A percentile compares a stretch with the other conserved stretches of the same genome.
phyloP scores from a whole-genome alignment of 2,888 invertebrate genomes.

The Sialis lutaria region DNA sequence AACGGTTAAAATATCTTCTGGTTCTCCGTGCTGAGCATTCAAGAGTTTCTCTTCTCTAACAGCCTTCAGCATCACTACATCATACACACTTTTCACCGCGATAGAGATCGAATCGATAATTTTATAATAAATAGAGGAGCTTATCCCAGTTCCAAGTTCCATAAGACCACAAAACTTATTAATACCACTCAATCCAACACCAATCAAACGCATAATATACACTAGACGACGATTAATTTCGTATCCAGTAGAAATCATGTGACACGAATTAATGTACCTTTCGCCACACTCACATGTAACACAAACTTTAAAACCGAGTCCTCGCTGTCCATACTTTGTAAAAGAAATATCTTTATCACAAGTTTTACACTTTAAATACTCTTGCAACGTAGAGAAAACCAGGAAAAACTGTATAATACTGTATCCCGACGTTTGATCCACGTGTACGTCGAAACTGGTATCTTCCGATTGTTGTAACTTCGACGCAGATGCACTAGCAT shows the following conservation, averaged over 20 bases:
- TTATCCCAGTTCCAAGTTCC: constrained; percentile 10
- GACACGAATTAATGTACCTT: background rate
- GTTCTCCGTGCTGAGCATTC: background rate
- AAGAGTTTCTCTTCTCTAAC: constrained; percentile 2
- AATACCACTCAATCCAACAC: constrained; percentile 8
- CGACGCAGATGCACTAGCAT: too few relatives aligned
- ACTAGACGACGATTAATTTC: constrained; percentile 4
- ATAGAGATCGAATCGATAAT: background rate
- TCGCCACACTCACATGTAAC: background rate
- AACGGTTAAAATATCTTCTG: constrained; percentile 2
- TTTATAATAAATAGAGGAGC: constrained; percentile 1
- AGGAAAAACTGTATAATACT: background rate
- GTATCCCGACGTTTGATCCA: background rate
- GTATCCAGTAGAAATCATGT: background rate
- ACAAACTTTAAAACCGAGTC: background rate
- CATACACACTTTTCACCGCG: background rate
- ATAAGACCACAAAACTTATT: constrained; percentile 10
- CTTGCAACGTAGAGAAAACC: background rate
- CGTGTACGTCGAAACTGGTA: too few relatives aligned
- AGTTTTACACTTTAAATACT: background rate
- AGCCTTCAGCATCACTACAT: constrained; percentile 6
- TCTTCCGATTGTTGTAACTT: too few relatives aligned
- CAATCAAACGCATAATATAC: constrained; percentile 9
- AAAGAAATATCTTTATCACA: background rate
- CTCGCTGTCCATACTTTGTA: background rate